Evolutionary conservation across 2,797 vertebrate genomes (phyloP).

Genomic region (Mormyrus hasselquistii): DNA sequence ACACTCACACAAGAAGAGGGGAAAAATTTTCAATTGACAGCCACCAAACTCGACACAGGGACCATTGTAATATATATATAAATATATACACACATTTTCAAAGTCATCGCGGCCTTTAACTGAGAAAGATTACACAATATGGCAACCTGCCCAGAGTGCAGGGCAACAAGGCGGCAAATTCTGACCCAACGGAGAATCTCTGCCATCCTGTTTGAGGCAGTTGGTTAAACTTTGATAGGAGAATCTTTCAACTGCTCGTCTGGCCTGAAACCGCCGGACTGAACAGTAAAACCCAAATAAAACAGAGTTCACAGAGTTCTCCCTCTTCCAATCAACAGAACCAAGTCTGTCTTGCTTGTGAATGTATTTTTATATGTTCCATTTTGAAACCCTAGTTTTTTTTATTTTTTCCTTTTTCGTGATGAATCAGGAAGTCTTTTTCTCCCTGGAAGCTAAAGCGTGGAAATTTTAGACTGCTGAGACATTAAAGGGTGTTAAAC

Average conservation of each 20-base stretch:
- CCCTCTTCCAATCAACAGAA: slow-evolving; percentile 72
- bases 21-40: not conserved
- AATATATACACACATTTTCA: slow-evolving; percentile 18
- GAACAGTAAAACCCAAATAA: slow-evolving; percentile 59
- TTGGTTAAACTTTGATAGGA: slow-evolving; percentile 53
- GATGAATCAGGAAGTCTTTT: slow-evolving; percentile 55
- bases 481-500: slow-evolving; percentile 40
- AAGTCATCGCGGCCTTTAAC: slow-evolving; percentile 16
- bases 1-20: not conserved
- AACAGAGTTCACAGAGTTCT: slow-evolving; percentile 67
- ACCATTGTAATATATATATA: slow-evolving; percentile 34
- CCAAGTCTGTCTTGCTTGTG: slow-evolving; percentile 64
- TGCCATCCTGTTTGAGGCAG: slow-evolving; percentile 38
- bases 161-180: slow-evolving; percentile 38
- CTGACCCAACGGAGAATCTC: slow-evolving; percentile 53
- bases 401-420: slow-evolving; percentile 34
- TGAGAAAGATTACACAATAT: not conserved
- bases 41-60: slow-evolving; percentile 29
- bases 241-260: slow-evolving; percentile 51
- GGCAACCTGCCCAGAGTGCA: slow-evolving; percentile 11
- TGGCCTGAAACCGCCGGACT: slow-evolving; percentile 55
- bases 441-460: slow-evolving; percentile 46
- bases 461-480: slow-evolving; percentile 50
- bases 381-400: slow-evolving; percentile 63
- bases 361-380: slow-evolving; percentile 67